Conservation (phyloP, 2,888 invertebrate genomes). For the Calephelis perditalis region DNA sequence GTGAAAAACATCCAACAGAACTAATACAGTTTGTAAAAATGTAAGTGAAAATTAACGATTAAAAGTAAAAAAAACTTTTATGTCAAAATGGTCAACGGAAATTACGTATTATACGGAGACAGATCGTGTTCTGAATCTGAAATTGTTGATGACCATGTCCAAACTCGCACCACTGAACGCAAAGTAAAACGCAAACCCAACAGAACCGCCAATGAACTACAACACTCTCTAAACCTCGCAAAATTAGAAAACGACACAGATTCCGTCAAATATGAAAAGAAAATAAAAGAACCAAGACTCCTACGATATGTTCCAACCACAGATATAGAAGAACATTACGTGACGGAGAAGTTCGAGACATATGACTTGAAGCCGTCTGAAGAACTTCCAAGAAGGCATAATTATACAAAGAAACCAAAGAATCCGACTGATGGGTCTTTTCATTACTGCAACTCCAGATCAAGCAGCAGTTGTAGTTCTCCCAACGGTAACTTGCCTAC, state of each 20-base stretch:
- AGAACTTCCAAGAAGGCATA: slow-evolving; percentile 54
- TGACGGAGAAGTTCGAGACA: slow-evolving; percentile 64
- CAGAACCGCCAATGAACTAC: slow-evolving; percentile 57
- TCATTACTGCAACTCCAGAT: slow-evolving; percentile 65
- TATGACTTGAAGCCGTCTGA: slow-evolving; percentile 60
- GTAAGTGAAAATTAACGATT: slow-evolving; percentile 1
- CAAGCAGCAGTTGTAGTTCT: slow-evolving; percentile 67
- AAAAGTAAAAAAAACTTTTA: not conserved
- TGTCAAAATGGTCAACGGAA: slow-evolving; percentile 69
- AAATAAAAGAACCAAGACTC: slow-evolving; percentile 60
- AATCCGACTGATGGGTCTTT: slow-evolving; percentile 65
- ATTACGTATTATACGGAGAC: slow-evolving; percentile 67
- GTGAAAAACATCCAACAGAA: not conserved
- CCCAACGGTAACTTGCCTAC: slow-evolving; percentile 66
- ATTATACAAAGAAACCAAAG: slow-evolving; percentile 63
- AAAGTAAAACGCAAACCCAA: slow-evolving; percentile 54
- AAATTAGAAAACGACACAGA: slow-evolving; percentile 69
- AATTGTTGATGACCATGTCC: slow-evolving; percentile 65
- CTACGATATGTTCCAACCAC: slow-evolving; percentile 63
- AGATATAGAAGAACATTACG: slow-evolving; percentile 61
- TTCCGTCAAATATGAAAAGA: slow-evolving; percentile 65
- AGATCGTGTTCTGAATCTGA: slow-evolving; percentile 64
- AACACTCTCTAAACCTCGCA: slow-evolving; percentile 51
- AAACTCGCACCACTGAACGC: slow-evolving; percentile 53
- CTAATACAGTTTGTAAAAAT: not conserved